A percentile compares a stretch with the other conserved stretches of the same genome.
Conservation (phyloP, 2,797 vertebrate species). For the Pipistrellus pygmaeus region DNA sequence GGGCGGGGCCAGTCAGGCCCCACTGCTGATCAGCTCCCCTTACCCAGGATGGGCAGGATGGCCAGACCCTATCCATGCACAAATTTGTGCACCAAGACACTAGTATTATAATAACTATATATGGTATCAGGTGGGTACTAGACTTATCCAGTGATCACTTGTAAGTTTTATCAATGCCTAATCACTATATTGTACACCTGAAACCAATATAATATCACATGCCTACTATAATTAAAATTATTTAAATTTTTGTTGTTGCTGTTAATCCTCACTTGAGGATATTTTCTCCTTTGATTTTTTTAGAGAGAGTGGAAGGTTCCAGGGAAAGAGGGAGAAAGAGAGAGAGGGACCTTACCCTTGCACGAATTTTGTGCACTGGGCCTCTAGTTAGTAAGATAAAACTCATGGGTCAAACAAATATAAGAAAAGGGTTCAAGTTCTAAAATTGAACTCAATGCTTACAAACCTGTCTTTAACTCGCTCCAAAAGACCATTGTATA, state of each 20-base stretch:
- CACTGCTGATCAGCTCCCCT: too few relatives aligned
- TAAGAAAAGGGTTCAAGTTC: neutral
- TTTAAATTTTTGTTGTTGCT: neutral
- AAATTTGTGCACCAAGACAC: too few relatives aligned
- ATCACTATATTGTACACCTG: neutral
- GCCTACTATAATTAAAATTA: neutral
- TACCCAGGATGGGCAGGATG: too few relatives aligned
- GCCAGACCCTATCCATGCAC: too few relatives aligned
- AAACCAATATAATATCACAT: neutral
- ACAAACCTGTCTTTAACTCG: neutral
- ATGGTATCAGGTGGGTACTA: neutral
- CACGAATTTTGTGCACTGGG: too few relatives aligned
- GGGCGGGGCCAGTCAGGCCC: too few relatives aligned
- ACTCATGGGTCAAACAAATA: neutral
- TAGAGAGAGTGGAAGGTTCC: too few relatives aligned
- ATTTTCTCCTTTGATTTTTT: too few relatives aligned
- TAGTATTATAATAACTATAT: neutral
- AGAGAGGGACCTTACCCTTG: too few relatives aligned
- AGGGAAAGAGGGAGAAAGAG: too few relatives aligned
- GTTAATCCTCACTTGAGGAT: too few relatives aligned
- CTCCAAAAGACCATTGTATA: constrained; percentile 72
- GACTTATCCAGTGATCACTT: neutral
- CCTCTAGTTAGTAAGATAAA: neutral
- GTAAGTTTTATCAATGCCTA: neutral
- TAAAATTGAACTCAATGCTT: neutral